These are phyloP conservation scores for Heliconius hermathena DNA, from an alignment of 1,140 invertebrate species.

Conservation along the genomic window DNA sequence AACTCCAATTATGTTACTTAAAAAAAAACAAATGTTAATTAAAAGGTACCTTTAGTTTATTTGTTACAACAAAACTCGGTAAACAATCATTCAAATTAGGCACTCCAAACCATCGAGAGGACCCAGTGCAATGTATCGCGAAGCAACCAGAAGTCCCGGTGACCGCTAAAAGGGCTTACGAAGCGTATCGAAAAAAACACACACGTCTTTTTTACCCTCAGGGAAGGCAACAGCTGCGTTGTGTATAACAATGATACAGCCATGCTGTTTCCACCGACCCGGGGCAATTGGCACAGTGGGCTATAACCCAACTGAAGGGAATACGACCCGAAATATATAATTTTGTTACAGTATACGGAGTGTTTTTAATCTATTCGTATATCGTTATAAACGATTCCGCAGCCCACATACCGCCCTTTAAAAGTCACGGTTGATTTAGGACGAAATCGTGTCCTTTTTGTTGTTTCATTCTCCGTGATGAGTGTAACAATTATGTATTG, in stretches of 20 bases:
- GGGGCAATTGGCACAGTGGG: constrained; percentile 69
- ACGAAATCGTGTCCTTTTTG: constrained; percentile 79
- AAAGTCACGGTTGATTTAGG: constrained; percentile 78
- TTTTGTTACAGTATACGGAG: neutral
- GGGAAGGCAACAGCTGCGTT: constrained; percentile 76
- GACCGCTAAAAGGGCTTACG: constrained; percentile 71
- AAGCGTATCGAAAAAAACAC: constrained; percentile 61
- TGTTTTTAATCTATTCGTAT: constrained; percentile 50
- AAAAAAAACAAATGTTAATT: neutral
- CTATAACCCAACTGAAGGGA: constrained; percentile 52
- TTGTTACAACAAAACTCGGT: neutral
- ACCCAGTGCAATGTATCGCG: constrained; percentile 58
- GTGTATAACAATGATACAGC: constrained; percentile 79
- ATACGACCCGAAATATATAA: neutral
- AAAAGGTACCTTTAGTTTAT: neutral
- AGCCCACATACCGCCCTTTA: constrained; percentile 62
- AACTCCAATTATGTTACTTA: neutral
- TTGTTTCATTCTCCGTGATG: constrained; percentile 71
- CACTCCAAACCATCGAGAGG: constrained; percentile 20
- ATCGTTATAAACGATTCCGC: constrained; percentile 63
- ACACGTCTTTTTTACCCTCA: constrained; percentile 73
- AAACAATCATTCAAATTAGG: neutral
- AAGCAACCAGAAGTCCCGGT: constrained; percentile 63
- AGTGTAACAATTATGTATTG: constrained; percentile 72
- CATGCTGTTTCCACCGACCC: constrained; percentile 67